Conservation (phyloP, 2,113 vertebrate species). For the Bungarus multicinctus region DNA sequence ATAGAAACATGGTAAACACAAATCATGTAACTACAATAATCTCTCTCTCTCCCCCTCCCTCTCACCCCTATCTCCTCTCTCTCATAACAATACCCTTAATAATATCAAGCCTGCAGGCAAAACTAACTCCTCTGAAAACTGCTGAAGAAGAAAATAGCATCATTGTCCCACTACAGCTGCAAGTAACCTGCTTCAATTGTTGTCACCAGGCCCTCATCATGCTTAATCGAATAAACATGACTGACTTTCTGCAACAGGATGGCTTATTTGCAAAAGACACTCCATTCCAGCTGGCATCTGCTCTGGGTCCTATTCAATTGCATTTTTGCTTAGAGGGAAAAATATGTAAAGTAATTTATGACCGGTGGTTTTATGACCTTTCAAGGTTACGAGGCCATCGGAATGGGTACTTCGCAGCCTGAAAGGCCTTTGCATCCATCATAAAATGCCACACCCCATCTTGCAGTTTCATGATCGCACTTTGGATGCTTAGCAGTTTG, state of each 20-base stretch:
- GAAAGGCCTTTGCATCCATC: neutral
- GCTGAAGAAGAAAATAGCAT: slow-evolving; percentile 36
- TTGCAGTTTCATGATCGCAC: neutral
- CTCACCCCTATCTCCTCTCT: neutral
- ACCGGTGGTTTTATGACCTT: neutral
- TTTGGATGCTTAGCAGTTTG: neutral
- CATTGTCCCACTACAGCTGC: slow-evolving; percentile 34
- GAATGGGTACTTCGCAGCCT: neutral
- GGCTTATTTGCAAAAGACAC: slow-evolving; percentile 31
- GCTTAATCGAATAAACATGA: slow-evolving; percentile 47
- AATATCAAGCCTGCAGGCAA: neutral
- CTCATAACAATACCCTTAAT: slow-evolving; percentile 16
- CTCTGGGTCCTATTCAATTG: neutral
- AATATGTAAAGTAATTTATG: neutral
- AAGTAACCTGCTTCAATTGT: slow-evolving; percentile 15
- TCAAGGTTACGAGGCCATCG: neutral
- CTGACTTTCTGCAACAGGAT: slow-evolving; percentile 37
- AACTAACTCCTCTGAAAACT: slow-evolving; percentile 5
- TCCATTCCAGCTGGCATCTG: neutral
- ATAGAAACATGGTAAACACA: slow-evolving; percentile 3
- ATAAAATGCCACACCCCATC: neutral
- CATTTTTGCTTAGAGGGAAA: slow-evolving; percentile 26
- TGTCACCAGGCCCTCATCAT: slow-evolving; percentile 39
- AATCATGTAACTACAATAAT: neutral
- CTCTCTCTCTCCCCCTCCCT: neutral